Evolutionary conservation across 2,113 vertebrate species (phyloP), one percentile per base, ranked within the genome.

Genomic region (Pollachius pollachius): DNA sequence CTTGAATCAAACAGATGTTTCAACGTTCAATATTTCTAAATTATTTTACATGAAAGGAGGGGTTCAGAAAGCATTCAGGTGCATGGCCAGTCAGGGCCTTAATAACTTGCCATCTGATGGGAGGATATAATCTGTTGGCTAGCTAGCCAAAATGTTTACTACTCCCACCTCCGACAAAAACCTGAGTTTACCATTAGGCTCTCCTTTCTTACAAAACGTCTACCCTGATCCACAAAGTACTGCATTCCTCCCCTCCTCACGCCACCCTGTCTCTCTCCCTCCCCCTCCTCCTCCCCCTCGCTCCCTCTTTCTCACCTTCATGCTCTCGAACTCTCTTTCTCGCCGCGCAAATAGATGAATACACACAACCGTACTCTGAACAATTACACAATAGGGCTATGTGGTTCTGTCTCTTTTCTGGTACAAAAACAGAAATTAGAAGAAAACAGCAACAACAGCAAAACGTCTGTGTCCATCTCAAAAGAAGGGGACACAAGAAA

Each of bases 331-430:
- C 71, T 65, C 0, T 56, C 0, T 80, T 78, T 80, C 80, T 77
- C 84, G 81, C 84, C 75, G 73, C 68, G 80, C 84, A 75, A 88
- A 82, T 88, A 90, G 85, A 88, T 87, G 84, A 89, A 84, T 83
- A 91, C 88, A 92, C 85, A 88, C 70, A 80, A 73, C 8, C 41
- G 82, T 70, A 78, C 21, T 78, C 68, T 34, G 74, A 79, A 82
- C 81, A 77, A 84, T 84, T 86, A 84, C 84, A 74, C 81, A 72
- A 71, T 79, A 80, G 79, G 75, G 72, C 76, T 81, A 77, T 72
- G 83, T 48, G 8, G 41, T 48, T 9, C 11, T 48, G 41, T 9
- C 9, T 13, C 8, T 48, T 48, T 48, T 48, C 41, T 48, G 41
- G 41, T 48, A 48, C 41, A 48, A 48, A 48, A 48, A 48, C 11